These are phyloP conservation scores for Stigmatopora nigra DNA, from an alignment of 2,113 vertebrate genomes.

Conservation along the genomic window DNA sequence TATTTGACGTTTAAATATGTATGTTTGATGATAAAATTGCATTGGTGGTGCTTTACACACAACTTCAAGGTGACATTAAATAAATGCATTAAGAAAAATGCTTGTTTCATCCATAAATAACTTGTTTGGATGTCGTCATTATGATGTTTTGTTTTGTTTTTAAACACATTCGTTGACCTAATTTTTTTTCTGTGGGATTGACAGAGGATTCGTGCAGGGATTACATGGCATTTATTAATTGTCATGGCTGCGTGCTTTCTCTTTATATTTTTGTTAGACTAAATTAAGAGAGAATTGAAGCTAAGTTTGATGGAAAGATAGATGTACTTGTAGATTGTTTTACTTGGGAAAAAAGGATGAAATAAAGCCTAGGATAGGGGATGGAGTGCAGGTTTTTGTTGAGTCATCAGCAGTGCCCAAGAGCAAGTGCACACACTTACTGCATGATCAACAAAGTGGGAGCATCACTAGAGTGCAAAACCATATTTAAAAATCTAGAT, in stretches of 20 bases:
- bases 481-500: background rate
- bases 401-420: constrained; percentile 41
- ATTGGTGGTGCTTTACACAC: background rate
- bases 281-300: background rate
- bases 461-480: background rate
- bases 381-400: constrained; percentile 16
- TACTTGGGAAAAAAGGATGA: background rate
- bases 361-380: background rate
- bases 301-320: background rate
- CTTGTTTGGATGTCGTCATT: background rate
- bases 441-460: constrained; percentile 4
- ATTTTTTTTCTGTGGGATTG: constrained; percentile 34
- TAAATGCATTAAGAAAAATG: background rate
- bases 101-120: background rate
- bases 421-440: constrained; percentile 17
- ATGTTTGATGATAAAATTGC: constrained; percentile 3
- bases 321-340: background rate
- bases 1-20: background rate
- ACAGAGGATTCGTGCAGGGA: constrained; percentile 59
- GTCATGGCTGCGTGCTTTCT: background rate
- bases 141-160: background rate
- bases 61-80: background rate
- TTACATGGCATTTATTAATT: constrained; percentile 34
- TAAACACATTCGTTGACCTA: constrained; percentile 63
- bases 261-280: background rate